Evolutionary conservation across 2,113 vertebrate species (phyloP).

Genomic region (Callipepla squamata): DNA sequence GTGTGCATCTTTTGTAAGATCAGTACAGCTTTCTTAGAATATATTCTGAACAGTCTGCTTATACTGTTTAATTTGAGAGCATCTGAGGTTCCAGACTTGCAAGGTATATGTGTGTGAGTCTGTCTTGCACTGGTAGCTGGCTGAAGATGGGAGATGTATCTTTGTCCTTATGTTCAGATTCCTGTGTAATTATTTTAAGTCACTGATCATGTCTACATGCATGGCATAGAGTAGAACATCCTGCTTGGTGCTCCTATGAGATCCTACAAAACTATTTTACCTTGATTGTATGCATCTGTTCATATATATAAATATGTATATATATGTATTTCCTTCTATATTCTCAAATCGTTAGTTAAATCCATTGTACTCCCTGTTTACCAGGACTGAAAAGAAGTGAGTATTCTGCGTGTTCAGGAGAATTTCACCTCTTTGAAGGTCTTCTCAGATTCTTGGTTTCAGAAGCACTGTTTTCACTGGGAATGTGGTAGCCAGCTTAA

Average conservation of each 20-base stretch:
- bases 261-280: not conserved
- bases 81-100: not conserved
- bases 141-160: not conserved
- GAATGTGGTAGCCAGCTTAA: not conserved
- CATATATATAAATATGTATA: too few species aligned
- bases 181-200: not conserved
- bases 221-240: not conserved
- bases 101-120: not conserved
- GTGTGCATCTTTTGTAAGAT: not conserved
- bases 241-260: not conserved
- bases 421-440: not conserved
- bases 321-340: not conserved
- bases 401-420: not conserved
- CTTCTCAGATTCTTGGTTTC: not conserved
- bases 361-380: not conserved
- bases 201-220: not conserved
- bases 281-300: not conserved
- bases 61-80: not conserved
- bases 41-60: not conserved
- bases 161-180: not conserved
- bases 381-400: not conserved
- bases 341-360: not conserved
- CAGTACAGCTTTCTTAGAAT: not conserved
- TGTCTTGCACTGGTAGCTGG: not conserved
- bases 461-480: not conserved